Evolutionary conservation across 2,888 invertebrate species (phyloP).

Genomic region (Agrochola lychnidis): DNA sequence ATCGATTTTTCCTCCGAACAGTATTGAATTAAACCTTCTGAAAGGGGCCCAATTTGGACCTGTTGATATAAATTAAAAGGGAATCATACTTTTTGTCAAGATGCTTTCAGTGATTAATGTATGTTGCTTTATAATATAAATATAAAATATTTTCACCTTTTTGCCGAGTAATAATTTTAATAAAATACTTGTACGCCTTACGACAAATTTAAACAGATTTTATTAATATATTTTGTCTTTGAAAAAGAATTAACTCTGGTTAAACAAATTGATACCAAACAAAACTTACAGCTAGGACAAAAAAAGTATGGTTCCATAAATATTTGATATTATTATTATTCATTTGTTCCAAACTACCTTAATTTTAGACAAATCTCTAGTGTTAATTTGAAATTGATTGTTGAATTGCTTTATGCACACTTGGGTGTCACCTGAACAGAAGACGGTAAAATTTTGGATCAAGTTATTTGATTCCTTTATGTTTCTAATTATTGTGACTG

Average conservation of each 20-base stretch:
- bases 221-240: background rate
- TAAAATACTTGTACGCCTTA: background rate
- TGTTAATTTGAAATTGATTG: constrained; percentile 75
- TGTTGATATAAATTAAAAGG: constrained; percentile 22
- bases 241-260: background rate
- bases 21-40: constrained; percentile 65
- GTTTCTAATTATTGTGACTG: constrained; percentile 87
- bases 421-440: constrained; percentile 88
- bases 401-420: constrained; percentile 87
- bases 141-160: constrained; percentile 14
- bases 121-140: constrained; percentile 51
- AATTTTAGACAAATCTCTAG: constrained; percentile 35
- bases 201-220: background rate
- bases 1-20: constrained; percentile 46
- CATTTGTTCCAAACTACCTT: constrained; percentile 13
- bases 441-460: constrained; percentile 87
- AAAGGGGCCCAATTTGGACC: constrained; percentile 69
- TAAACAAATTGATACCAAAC: constrained; percentile 52
- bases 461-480: constrained; percentile 78
- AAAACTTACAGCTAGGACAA: constrained; percentile 44
- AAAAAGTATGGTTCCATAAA: constrained; percentile 68
- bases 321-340: constrained; percentile 21
- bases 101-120: constrained; percentile 41
- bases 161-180: constrained; percentile 55
- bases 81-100: constrained; percentile 69